Evolutionary conservation across 2,113 vertebrate genomes (phyloP).

Genomic region (Capreolus pygargus): DNA sequence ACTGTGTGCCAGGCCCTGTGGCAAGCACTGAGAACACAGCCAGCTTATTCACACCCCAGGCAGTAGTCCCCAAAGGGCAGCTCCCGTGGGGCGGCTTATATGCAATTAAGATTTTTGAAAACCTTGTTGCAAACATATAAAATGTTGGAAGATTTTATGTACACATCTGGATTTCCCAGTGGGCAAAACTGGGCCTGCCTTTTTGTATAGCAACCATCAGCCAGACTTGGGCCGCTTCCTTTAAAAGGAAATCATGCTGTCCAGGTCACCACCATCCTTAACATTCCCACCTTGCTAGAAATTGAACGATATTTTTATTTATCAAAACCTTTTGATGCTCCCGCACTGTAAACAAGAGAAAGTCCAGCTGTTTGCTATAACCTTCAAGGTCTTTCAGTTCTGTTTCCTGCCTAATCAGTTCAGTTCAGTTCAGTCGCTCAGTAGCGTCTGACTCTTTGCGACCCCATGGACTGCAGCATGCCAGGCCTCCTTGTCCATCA

Average conservation of each 20-base stretch:
- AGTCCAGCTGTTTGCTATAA: neutral
- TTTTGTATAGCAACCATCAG: neutral
- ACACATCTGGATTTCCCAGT: neutral
- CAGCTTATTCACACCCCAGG: neutral
- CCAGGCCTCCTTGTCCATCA: neutral
- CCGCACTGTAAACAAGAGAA: neutral
- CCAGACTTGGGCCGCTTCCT: neutral
- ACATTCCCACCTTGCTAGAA: neutral
- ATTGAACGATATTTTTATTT: neutral
- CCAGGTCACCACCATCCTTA: neutral
- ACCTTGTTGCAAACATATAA: neutral
- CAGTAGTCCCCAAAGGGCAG: neutral
- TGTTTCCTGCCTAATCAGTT: neutral
- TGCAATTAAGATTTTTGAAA: neutral
- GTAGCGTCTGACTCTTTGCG: neutral
- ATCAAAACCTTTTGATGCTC: neutral
- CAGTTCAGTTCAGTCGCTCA: neutral
- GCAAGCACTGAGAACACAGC: neutral
- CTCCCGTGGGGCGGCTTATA: neutral
- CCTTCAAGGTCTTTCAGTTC: neutral
- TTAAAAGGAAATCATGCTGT: neutral
- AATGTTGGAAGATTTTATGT: neutral
- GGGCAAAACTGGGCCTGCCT: neutral
- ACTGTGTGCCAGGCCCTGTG: neutral
- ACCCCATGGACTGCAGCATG: neutral